Conservation (phyloP, 64 coral and sea anemone genomes). For the Platygyra sinensis region DNA sequence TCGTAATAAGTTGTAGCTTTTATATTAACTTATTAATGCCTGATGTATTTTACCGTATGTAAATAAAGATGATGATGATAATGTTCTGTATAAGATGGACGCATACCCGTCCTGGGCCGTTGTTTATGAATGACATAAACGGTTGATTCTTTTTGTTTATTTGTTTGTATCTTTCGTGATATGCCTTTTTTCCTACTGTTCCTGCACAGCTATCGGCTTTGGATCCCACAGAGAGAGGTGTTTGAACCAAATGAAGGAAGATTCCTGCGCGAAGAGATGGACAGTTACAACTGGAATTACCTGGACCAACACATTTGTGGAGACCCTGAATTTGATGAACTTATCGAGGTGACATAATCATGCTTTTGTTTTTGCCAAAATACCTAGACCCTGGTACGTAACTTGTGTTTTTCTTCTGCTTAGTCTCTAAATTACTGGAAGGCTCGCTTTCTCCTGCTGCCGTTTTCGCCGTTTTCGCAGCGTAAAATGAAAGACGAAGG, state of each 20-base stretch:
- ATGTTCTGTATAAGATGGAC: too few relatives aligned
- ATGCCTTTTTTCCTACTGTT: neutral
- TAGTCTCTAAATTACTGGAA: slow-evolving; percentile 90
- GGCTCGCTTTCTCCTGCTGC: slow-evolving; percentile 83
- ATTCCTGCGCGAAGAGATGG: slow-evolving; percentile 77
- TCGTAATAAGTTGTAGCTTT: too few relatives aligned
- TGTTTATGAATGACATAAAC: too few relatives aligned
- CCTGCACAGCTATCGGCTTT: slow-evolving; percentile 62
- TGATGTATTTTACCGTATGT: too few relatives aligned
- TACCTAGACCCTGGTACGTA: neutral
- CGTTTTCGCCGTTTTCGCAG: slow-evolving; percentile 48
- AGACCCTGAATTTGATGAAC: slow-evolving; percentile 64
- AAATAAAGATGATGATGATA: too few relatives aligned
- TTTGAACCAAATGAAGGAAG: slow-evolving; percentile 54
- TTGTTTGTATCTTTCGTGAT: neutral
- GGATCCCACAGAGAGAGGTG: slow-evolving; percentile 40
- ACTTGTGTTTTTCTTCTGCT: slow-evolving; percentile 5
- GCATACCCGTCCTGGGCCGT: too few relatives aligned
- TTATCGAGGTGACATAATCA: slow-evolving; percentile 68
- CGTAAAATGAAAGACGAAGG: slow-evolving; percentile 2
- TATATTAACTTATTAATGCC: too few relatives aligned
- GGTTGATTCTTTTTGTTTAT: too few relatives aligned
- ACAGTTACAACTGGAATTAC: slow-evolving; percentile 98
- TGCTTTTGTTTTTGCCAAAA: neutral
- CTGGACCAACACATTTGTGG: slow-evolving; percentile 74